These are phyloP conservation scores for Lepidocyrtoides sp. DNA, from an alignment of 2,888 invertebrate species.

Conservation along the genomic window DNA sequence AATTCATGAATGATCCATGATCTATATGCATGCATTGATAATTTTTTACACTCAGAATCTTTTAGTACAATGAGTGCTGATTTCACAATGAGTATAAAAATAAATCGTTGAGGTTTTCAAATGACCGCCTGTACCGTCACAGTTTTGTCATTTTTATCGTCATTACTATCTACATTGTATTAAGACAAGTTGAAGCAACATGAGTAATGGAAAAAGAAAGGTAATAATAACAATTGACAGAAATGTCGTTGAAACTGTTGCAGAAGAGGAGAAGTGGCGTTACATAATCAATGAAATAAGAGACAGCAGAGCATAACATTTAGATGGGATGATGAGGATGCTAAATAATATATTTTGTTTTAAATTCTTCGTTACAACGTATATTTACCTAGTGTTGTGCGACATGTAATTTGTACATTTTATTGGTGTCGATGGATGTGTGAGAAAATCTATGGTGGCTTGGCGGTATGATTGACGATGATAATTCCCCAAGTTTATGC, in stretches of 20 bases:
- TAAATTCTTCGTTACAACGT: no score
- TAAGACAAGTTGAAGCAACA: background rate
- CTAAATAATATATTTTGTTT: background rate
- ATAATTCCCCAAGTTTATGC: background rate
- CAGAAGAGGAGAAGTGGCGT: background rate
- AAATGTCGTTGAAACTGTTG: background rate
- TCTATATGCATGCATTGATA: slow-evolving; percentile 13
- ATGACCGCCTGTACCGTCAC: background rate
- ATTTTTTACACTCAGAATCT: background rate
- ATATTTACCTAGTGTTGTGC: no score
- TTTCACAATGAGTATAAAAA: slow-evolving; percentile 23
- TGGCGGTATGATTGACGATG: background rate
- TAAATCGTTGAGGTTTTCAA: slow-evolving; percentile 3
- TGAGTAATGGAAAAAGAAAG: background rate
- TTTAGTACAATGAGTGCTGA: no score
- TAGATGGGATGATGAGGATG: background rate
- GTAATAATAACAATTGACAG: slow-evolving; percentile 16
- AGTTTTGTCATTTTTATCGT: background rate
- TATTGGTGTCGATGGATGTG: background rate
- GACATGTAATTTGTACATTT: background rate
- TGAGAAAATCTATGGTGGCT: slow-evolving; percentile 20
- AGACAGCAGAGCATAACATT: background rate
- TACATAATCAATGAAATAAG: slow-evolving; percentile 10
- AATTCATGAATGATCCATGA: slow-evolving; percentile 28
- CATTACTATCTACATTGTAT: slow-evolving; percentile 18